Conservation (phyloP, 1,140 invertebrate species). For the Ephestia elutella region DNA sequence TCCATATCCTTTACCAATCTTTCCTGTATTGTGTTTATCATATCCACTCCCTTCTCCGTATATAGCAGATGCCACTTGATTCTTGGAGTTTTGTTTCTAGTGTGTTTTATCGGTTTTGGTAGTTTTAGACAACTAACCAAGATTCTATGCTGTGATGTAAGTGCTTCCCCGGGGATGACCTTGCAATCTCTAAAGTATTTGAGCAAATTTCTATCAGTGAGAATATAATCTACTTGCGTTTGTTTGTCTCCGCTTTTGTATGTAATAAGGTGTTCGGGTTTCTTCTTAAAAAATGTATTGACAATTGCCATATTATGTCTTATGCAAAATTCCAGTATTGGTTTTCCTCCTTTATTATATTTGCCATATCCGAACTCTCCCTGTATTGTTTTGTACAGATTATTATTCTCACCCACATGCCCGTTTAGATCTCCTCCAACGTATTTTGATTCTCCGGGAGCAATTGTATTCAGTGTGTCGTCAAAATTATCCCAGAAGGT, state of each 20-base stretch:
- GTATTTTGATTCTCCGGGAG: neutral
- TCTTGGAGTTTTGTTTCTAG: neutral
- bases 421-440: slow-evolving; percentile 11
- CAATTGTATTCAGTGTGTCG: neutral
- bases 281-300: slow-evolving; percentile 23
- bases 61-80: neutral
- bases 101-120: neutral
- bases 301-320: slow-evolving; percentile 13
- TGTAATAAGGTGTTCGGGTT: slow-evolving; percentile 14
- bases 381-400: slow-evolving; percentile 11
- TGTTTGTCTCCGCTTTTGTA: slow-evolving; percentile 11
- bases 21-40: neutral
- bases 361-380: slow-evolving; percentile 18
- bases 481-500: slow-evolving; percentile 14
- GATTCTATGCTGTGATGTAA: slow-evolving; percentile 14
- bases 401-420: slow-evolving; percentile 18
- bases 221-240: slow-evolving; percentile 16
- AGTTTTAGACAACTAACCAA: slow-evolving; percentile 4
- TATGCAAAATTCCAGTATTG: slow-evolving; percentile 8
- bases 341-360: slow-evolving; percentile 13
- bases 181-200: slow-evolving; percentile 14
- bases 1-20: too few species aligned
- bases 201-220: neutral
- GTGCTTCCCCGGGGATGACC: slow-evolving; percentile 13
- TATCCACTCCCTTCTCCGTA: neutral